A percentile compares a stretch with the other conserved stretches of the same genome.
Evolutionary conservation across 2,113 vertebrate genomes (phyloP).

Genomic region (Brachypodius melanocephalos): DNA sequence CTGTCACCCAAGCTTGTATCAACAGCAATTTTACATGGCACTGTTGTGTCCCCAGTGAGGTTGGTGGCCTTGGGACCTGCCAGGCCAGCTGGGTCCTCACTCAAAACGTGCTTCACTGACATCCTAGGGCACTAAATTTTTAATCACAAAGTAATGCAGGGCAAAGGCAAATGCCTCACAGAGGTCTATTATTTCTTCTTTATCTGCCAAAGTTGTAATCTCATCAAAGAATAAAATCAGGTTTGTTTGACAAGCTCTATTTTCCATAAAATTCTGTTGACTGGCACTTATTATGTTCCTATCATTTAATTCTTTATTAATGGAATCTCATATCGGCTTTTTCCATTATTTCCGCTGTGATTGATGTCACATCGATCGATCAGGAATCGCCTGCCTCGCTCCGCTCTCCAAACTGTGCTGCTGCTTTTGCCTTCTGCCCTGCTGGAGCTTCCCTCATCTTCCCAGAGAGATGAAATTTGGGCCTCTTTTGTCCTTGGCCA

Average conservation of each 20-base stretch:
- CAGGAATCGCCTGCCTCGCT: fast-evolving
- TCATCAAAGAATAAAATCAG: slow-evolving; percentile 44
- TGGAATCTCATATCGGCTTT: slow-evolving; percentile 6
- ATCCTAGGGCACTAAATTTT: neutral
- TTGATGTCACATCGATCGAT: neutral
- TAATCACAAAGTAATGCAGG: neutral
- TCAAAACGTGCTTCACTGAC: fast-evolving
- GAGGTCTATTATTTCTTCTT: slow-evolving; percentile 38
- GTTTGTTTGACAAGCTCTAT: slow-evolving; percentile 55
- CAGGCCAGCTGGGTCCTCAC: neutral
- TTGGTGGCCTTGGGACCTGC: neutral
- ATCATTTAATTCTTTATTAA: slow-evolving; percentile 43
- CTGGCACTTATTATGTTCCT: slow-evolving; percentile 48
- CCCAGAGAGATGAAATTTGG: neutral
- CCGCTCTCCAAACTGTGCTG: neutral
- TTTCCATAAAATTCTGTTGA: slow-evolving; percentile 12
- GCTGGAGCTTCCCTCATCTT: neutral
- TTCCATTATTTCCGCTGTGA: neutral
- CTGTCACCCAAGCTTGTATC: neutral
- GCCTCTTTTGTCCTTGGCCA: neutral
- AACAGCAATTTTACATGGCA: fast-evolving
- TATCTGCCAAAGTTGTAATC: slow-evolving; percentile 48
- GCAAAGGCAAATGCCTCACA: neutral
- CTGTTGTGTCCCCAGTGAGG: neutral
- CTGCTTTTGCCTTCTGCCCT: neutral